A percentile compares a stretch with the other conserved stretches of the same genome.
Conservation (phyloP, 2,797 vertebrate species). For the Molossus molossus region DNA sequence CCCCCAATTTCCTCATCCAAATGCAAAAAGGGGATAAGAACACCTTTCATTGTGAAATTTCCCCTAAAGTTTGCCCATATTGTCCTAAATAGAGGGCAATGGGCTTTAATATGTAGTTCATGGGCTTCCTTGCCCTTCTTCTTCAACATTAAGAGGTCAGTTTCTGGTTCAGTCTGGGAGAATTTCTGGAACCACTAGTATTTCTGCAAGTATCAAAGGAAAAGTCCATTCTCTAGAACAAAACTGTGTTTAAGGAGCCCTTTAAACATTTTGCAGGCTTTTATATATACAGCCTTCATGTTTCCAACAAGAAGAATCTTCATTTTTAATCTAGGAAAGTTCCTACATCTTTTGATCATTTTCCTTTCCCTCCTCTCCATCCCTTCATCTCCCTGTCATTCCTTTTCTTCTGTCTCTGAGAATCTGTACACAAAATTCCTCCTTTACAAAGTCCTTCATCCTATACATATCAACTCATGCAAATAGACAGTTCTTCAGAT, state of each 20-base stretch:
- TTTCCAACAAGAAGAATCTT: neutral
- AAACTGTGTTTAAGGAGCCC: conserved; percentile 10
- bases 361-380: conserved; percentile 48
- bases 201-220: conserved; percentile 42
- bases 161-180: neutral
- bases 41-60: neutral
- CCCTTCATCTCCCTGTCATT: neutral
- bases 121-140: neutral
- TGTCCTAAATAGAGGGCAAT: neutral
- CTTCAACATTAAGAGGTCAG: neutral
- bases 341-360: conserved; percentile 29
- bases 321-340: neutral
- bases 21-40: neutral
- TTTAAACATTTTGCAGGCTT: neutral
- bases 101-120: neutral
- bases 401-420: neutral
- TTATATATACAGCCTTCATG: neutral
- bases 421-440: neutral
- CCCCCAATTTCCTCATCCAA: neutral
- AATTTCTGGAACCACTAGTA: neutral
- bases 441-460: conserved; percentile 19
- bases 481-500: conserved; percentile 21
- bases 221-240: conserved; percentile 41
- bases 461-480: neutral
- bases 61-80: neutral